These are phyloP conservation scores for Caenorhabditis becei DNA, from an alignment of 2,888 invertebrate genomes.

Conservation along the genomic window DNA sequence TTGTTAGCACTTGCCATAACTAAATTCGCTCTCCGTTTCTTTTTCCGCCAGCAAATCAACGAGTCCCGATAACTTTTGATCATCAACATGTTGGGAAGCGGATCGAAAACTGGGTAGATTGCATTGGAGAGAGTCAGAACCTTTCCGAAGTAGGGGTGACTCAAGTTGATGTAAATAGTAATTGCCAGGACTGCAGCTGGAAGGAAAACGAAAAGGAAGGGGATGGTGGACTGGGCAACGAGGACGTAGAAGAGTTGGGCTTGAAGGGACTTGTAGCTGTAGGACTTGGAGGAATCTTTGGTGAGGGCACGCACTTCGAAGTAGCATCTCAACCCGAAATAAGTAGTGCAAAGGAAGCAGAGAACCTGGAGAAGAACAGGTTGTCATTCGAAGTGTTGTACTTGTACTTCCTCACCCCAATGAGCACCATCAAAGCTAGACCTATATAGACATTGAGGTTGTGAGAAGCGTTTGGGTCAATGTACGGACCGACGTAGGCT, in stretches of 20 bases:
- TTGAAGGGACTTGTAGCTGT: slow-evolving; percentile 11
- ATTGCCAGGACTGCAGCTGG: slow-evolving; percentile 2
- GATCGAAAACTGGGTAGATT: slow-evolving; percentile 4
- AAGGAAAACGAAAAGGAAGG: slow-evolving; percentile 16
- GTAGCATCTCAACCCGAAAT: slow-evolving; percentile 8
- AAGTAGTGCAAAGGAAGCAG: background rate
- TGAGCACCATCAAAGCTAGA: slow-evolving; percentile 11
- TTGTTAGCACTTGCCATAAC: background rate
- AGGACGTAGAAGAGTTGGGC: slow-evolving; percentile 11
- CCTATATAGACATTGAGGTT: background rate
- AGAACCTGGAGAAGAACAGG: too few relatives aligned
- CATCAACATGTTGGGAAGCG: slow-evolving; percentile 14
- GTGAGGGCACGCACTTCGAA: slow-evolving; percentile 16
- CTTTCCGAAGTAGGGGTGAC: background rate
- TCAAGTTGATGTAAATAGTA: background rate
- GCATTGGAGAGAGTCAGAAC: slow-evolving; percentile 2
- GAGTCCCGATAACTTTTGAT: slow-evolving; percentile 12
- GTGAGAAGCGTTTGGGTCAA: background rate
- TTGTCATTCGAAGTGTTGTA: too few relatives aligned
- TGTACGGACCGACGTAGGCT: slow-evolving; percentile 7
- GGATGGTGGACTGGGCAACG: slow-evolving; percentile 14
- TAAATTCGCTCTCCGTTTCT: background rate
- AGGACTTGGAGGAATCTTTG: slow-evolving; percentile 13
- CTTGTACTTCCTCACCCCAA: too few relatives aligned
- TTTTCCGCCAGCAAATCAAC: background rate